Conservation (phyloP, 2,113 vertebrate species). For the Brevimyrus niger region DNA sequence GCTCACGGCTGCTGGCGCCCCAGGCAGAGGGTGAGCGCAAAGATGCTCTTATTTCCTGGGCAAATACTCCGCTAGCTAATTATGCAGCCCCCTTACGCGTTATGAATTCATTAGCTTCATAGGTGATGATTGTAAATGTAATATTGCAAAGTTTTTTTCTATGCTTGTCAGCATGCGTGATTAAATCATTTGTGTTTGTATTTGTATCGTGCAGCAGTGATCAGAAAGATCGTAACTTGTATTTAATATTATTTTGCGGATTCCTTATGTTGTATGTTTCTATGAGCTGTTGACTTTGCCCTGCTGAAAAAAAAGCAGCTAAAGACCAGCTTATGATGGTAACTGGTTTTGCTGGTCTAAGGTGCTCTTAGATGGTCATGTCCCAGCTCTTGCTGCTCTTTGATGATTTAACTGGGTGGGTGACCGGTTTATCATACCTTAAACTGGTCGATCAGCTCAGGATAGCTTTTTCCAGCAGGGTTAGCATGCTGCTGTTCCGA, state of each 20-base stretch:
- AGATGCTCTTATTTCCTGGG: neutral
- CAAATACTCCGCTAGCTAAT: neutral
- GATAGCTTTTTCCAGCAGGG: neutral
- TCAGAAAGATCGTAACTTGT: neutral
- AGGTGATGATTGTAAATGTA: slow-evolving; percentile 23
- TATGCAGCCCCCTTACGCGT: neutral
- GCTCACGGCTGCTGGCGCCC: neutral
- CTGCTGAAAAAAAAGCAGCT: neutral
- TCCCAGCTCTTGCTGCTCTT: neutral
- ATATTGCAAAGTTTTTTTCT: slow-evolving; percentile 2
- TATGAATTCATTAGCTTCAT: slow-evolving; percentile 29
- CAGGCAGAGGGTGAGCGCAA: neutral
- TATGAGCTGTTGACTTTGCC: neutral
- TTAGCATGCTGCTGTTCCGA: neutral
- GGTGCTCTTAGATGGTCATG: neutral
- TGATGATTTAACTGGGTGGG: neutral
- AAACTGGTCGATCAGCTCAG: neutral
- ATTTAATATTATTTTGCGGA: neutral
- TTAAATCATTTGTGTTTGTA: neutral
- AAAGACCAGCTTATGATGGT: neutral
- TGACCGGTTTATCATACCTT: neutral
- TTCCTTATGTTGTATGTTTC: neutral
- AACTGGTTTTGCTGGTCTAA: neutral
- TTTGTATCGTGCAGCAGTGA: neutral
- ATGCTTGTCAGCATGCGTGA: slow-evolving; percentile 12